A percentile compares a stretch with the other conserved stretches of the same genome.
Evolutionary conservation across 2,113 vertebrate species (phyloP).

Genomic region (Phylloscopus whistleri): DNA sequence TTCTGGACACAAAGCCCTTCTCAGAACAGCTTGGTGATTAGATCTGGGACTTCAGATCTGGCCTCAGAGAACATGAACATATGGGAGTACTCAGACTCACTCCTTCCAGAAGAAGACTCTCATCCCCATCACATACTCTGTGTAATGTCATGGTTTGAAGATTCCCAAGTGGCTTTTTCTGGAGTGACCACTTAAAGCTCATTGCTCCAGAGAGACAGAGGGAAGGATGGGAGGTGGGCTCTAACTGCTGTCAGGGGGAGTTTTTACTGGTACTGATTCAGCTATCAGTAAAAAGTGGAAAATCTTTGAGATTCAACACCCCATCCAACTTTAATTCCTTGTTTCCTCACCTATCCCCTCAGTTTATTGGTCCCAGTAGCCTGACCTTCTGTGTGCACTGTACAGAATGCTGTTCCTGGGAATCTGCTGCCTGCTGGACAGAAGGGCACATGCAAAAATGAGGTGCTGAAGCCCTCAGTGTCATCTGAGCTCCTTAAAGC

Average conservation of each 20-base stretch:
- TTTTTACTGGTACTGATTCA: background rate
- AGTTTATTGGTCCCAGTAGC: background rate
- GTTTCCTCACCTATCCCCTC: background rate
- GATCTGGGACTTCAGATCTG: background rate
- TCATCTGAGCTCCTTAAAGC: background rate
- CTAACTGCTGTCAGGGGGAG: background rate
- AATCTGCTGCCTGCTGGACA: background rate
- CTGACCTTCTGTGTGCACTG: background rate
- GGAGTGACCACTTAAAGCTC: background rate
- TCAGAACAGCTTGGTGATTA: background rate
- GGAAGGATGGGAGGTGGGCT: background rate
- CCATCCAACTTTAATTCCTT: background rate
- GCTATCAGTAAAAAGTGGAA: background rate
- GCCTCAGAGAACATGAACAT: background rate
- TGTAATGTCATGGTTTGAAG: background rate
- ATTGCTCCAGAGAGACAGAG: background rate
- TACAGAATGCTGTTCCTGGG: background rate
- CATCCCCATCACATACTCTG: fast-evolving
- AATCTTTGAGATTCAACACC: background rate
- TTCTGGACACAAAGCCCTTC: background rate
- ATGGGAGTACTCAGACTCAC: background rate
- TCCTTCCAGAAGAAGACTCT: background rate
- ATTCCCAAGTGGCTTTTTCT: background rate
- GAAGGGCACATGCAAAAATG: background rate
- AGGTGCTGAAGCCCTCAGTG: background rate